Conservation (phyloP, 2,888 invertebrate genomes). For the Nemapogon koenigi region DNA sequence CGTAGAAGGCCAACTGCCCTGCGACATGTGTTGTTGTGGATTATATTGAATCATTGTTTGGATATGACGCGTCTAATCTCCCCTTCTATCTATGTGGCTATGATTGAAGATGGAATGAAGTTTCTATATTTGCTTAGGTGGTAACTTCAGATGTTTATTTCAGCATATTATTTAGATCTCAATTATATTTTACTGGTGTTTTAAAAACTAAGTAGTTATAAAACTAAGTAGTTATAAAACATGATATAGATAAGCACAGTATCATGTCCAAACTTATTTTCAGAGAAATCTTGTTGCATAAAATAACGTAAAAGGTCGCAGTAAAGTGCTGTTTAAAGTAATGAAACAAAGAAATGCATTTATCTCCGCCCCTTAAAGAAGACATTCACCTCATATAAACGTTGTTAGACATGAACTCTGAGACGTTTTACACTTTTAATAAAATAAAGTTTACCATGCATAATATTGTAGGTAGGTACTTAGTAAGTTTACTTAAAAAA, state of each 20-base stretch:
- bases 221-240: no score
- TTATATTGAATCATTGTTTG: constrained; percentile 48
- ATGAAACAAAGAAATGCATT: constrained; percentile 43
- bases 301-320: constrained; percentile 14
- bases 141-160: no score
- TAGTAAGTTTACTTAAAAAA: no score
- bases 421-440: no score
- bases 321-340: constrained; percentile 30
- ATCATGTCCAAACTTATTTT: no score
- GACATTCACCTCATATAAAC: constrained; percentile 30
- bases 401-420: neutral
- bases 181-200: no score
- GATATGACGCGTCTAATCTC: constrained; percentile 19
- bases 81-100: constrained; percentile 6
- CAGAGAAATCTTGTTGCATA: constrained; percentile 21
- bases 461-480: constrained; percentile 1
- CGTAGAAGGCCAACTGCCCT: constrained; percentile 28
- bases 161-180: no score
- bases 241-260: no score
- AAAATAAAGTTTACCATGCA: no score
- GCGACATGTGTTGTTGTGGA: constrained; percentile 44
- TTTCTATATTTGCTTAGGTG: no score
- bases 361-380: constrained; percentile 33
- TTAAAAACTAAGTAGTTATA: no score
- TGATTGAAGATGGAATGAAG: no score